Conservation (phyloP, 2,888 invertebrate species). For the Trachelus tabidus region DNA sequence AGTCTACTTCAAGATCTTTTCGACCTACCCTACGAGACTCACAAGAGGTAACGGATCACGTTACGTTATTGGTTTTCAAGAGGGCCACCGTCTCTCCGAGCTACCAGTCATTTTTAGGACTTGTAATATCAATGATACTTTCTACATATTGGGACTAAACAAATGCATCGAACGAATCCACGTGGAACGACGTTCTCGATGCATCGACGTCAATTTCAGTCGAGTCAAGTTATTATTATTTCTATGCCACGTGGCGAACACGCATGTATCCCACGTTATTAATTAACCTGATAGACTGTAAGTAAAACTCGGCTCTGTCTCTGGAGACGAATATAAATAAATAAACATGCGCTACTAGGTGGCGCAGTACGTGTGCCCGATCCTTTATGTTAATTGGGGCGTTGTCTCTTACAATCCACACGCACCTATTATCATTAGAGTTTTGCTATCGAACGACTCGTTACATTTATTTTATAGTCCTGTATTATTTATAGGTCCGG, state of each 20-base stretch:
- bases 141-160: not conserved
- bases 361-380: constrained; percentile 32
- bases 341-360: constrained; percentile 49
- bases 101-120: not conserved
- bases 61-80: constrained; percentile 1
- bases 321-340: constrained; percentile 64
- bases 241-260: constrained; percentile 37
- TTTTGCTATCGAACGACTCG: constrained; percentile 52
- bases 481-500: constrained; percentile 45
- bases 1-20: not conserved
- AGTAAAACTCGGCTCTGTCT: constrained; percentile 49
- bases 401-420: constrained; percentile 62
- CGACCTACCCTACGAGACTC: not conserved
- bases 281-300: constrained; percentile 64
- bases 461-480: constrained; percentile 55
- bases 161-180: not conserved
- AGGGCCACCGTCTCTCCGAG: not conserved
- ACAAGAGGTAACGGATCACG: not conserved
- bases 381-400: constrained; percentile 67
- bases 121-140: not conserved
- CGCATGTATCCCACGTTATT: constrained; percentile 50
- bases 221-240: constrained; percentile 44
- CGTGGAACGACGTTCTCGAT: too few relatives aligned
- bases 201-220: not conserved
- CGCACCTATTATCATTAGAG: constrained; percentile 64